A percentile compares a stretch with the other conserved stretches of the same genome.
Evolutionary conservation across 1,140 invertebrate genomes (phyloP).

Genomic region (Trissolcus basalis): DNA sequence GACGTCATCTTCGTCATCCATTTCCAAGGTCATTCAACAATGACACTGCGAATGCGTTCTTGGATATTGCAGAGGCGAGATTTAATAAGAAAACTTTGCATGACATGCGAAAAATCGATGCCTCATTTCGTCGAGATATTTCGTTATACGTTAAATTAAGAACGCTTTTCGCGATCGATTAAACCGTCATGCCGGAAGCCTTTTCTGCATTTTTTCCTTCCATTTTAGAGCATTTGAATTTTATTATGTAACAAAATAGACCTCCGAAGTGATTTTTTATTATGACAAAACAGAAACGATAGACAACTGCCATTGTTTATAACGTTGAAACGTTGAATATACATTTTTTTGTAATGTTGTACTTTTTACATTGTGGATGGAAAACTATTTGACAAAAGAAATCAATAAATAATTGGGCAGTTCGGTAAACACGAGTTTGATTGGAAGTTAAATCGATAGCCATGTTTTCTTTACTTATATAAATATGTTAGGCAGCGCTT

Average conservation of each 20-base stretch:
- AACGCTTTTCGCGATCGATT: conserved; percentile 32
- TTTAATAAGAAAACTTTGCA: conserved; percentile 48
- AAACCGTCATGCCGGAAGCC: conserved; percentile 19
- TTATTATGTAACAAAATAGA: conserved; percentile 4
- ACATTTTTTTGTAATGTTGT: too few species aligned
- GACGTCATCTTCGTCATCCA: conserved; percentile 53
- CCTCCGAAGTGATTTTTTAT: too few species aligned
- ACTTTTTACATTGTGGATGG: too few species aligned
- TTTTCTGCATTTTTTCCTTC: conserved; percentile 25
- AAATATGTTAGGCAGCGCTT: too few species aligned
- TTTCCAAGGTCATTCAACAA: conserved; percentile 53
- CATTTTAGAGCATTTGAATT: neutral
- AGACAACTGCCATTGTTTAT: too few species aligned
- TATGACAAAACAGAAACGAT: too few species aligned
- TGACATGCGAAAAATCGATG: conserved; percentile 42
- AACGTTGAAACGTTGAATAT: too few species aligned
- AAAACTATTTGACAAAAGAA: too few species aligned
- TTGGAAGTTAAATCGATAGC: too few species aligned
- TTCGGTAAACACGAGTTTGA: too few species aligned
- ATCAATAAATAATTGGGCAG: too few species aligned
- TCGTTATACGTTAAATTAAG: conserved; percentile 15
- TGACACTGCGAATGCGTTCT: conserved; percentile 54
- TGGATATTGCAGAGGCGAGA: conserved; percentile 41
- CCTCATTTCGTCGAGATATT: conserved; percentile 19
- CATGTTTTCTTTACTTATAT: too few species aligned